These are phyloP conservation scores for Perognathus longimembris DNA, from an alignment of 2,113 vertebrate genomes.

Conservation along the genomic window DNA sequence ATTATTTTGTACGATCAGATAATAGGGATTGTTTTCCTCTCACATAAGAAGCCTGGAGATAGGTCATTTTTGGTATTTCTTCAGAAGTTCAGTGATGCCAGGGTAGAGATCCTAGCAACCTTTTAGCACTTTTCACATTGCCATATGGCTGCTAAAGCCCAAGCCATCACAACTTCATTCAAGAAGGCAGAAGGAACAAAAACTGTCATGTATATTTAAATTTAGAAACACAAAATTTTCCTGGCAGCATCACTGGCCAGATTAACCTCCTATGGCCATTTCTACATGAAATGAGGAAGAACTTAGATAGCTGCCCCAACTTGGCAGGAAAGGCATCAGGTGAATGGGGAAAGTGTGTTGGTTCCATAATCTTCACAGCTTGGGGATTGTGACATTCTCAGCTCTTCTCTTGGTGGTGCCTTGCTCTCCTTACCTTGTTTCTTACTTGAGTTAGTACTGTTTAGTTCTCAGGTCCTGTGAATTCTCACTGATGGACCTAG, in stretches of 20 bases:
- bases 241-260: not conserved
- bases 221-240: not conserved
- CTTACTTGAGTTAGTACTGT: not conserved
- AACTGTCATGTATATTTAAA: not conserved
- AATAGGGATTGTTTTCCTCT: not conserved
- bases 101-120: not conserved
- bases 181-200: not conserved
- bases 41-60: not conserved
- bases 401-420: not conserved
- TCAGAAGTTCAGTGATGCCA: not conserved
- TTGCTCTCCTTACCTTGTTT: not conserved
- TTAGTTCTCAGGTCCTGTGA: not conserved
- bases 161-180: not conserved
- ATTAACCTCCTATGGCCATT: not conserved
- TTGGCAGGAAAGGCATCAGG: not conserved
- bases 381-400: not conserved
- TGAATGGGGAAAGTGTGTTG: not conserved
- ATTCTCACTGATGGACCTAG: slow-evolving; percentile 9
- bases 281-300: not conserved
- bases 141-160: not conserved
- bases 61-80: not conserved
- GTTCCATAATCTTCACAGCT: not conserved
- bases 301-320: not conserved
- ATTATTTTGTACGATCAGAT: too few relatives aligned
- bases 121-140: not conserved